Conservation (phyloP, 2,888 invertebrate species). For the Scaptomyza reducta region DNA sequence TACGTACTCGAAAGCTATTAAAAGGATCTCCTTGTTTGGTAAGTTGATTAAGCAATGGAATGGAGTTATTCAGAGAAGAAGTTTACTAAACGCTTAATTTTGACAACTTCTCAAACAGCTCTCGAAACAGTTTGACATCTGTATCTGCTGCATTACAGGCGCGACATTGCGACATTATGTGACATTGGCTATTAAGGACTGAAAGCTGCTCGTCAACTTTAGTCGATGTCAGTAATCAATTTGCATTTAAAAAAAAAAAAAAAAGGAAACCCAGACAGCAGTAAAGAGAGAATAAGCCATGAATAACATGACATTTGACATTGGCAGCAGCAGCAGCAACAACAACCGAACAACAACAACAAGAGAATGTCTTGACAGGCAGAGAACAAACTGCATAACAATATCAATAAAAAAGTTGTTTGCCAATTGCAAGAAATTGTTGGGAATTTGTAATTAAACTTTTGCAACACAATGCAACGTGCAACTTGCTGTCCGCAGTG, state of each 20-base stretch:
- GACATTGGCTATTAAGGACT: slow-evolving; percentile 66
- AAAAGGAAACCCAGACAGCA: slow-evolving; percentile 19
- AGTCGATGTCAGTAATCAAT: slow-evolving; percentile 71
- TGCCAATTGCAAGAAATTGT: slow-evolving; percentile 63
- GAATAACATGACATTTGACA: slow-evolving; percentile 78
- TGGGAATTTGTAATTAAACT: slow-evolving; percentile 76
- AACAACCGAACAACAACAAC: slow-evolving; percentile 14
- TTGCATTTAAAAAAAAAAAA: slow-evolving; percentile 55
- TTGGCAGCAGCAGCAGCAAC: slow-evolving; percentile 37
- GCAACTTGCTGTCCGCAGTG: slow-evolving; percentile 75
- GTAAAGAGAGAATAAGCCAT: slow-evolving; percentile 48
- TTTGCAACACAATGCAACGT: slow-evolving; percentile 51
- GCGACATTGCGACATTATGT: slow-evolving; percentile 44
- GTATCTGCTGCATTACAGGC: slow-evolving; percentile 20
- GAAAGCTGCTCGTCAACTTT: slow-evolving; percentile 66
- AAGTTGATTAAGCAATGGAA: background rate
- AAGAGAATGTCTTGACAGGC: slow-evolving; percentile 28
- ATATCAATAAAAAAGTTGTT: slow-evolving; percentile 78
- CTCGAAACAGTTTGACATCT: slow-evolving; percentile 27
- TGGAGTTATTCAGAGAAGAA: background rate
- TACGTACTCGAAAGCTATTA: background rate
- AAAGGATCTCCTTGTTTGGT: background rate
- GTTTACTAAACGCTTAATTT: background rate
- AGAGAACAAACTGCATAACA: slow-evolving; percentile 55
- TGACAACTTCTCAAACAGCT: slow-evolving; percentile 12